A percentile compares a stretch with the other conserved stretches of the same genome.
These are phyloP conservation scores for Myotis findleyi DNA, from an alignment of 2,797 vertebrate genomes.

Conservation along the genomic window DNA sequence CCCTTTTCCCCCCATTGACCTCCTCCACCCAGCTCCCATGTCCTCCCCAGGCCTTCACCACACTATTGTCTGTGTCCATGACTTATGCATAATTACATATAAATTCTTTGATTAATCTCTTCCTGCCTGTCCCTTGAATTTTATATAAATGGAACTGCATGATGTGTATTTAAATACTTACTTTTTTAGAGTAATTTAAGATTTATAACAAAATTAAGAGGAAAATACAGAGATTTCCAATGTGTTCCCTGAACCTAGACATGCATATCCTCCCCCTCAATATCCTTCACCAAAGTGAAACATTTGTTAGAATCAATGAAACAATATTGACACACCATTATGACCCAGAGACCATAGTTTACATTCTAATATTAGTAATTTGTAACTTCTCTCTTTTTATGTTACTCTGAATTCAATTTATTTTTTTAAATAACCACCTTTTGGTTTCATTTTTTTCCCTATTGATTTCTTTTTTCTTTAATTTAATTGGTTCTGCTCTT, in stretches of 20 bases:
- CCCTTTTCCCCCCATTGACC: too few relatives aligned
- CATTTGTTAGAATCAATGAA: background rate
- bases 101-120: too few relatives aligned
- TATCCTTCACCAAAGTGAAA: background rate
- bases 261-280: background rate
- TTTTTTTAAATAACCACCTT: background rate
- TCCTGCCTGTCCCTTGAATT: background rate
- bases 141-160: background rate
- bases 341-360: background rate
- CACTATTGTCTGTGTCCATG: too few relatives aligned
- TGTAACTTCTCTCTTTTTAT: background rate
- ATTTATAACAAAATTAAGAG: background rate
- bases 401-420: background rate
- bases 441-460: background rate
- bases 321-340: background rate
- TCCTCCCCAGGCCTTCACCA: too few relatives aligned
- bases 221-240: background rate
- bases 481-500: background rate
- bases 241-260: too few relatives aligned
- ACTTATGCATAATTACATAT: too few relatives aligned
- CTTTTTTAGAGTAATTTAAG: background rate
- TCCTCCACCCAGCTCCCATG: too few relatives aligned
- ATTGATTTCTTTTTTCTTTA: background rate
- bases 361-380: background rate
- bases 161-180: background rate